Base-by-base conservation (phyloP, 2,888 invertebrate species). In the Creontiades dilutus region DNA sequence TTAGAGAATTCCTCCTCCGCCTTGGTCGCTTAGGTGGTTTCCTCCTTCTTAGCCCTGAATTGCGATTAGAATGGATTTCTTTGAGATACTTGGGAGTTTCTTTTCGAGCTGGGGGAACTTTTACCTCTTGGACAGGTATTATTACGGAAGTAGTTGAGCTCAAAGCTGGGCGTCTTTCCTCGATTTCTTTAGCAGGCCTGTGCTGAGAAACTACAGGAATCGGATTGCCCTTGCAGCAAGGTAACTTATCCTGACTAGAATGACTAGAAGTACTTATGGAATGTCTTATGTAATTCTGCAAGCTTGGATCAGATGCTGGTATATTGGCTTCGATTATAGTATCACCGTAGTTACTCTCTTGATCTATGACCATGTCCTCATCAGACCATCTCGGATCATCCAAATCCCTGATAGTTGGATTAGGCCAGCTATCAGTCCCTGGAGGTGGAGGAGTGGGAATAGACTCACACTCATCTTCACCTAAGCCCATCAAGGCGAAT, bases 341-440 rank as follows among this genome's bases (percentile, higher is more conserved):
- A 28, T 76, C 76, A 27, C 55, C 57, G 13, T 78, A 78, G 46
- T 23, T 48, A 23, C 52, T 76, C 37, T 76, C 76, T 19, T 76
- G 78, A 28, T 88, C 88, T 23, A 88, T 88, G 23, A 88, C 88
- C 55, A 88, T 78, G 14, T 88, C 88, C 16, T 88, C 88, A 37
- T 85, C 85, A 4, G 85, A 85, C 85, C 85, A 85, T n/a, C n/a
- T 57, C 13, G 37, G 28, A 46, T 76, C 78, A 19, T 75, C 75
- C 52, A 87, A 46, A 23, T 84, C 57, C 52, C 52, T 48, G 46
- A 46, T 19, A 7, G 28, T 16, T 4, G 27, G 16, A 11, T 4
- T 11, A 27, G 57, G 85, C 85, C 85, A 85, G 68, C 68, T 19
- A 46, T 85, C 85, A 1, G 78, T 78, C 7, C 88, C 88, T 2